Evolutionary conservation across 2,113 vertebrate species (phyloP).

Genomic region (Gadus chalcogrammus): DNA sequence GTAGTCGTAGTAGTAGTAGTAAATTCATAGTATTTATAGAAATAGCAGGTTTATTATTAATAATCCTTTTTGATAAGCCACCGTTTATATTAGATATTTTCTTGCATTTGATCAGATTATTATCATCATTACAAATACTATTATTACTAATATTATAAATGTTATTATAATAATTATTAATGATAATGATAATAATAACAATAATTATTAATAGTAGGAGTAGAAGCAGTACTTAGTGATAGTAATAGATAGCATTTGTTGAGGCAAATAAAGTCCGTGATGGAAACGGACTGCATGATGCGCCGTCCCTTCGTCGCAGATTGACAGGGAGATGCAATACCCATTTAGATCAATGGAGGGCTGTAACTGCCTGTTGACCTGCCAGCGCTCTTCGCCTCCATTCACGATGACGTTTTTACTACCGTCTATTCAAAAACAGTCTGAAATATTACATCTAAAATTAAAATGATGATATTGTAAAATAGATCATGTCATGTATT

Average conservation of each 20-base stretch:
- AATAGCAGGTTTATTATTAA: neutral
- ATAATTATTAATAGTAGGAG: too few species aligned
- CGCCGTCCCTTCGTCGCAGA: neutral
- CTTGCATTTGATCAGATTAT: neutral
- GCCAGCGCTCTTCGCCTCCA: neutral
- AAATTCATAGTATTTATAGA: neutral
- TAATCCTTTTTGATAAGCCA: neutral
- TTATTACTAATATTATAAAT: neutral
- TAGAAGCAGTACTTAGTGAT: too few species aligned
- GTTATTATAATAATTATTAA: neutral
- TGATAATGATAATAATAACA: neutral
- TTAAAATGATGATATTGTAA: too few species aligned
- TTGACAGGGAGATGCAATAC: constrained; percentile 31
- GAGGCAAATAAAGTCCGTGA: neutral
- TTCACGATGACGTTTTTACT: neutral
- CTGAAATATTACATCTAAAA: too few species aligned
- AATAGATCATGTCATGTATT: too few species aligned
- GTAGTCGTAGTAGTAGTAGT: neutral
- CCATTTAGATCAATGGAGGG: constrained; percentile 36
- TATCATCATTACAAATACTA: neutral
- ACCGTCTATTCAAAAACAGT: neutral
- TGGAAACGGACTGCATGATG: neutral
- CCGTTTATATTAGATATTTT: too few species aligned
- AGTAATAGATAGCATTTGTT: neutral
- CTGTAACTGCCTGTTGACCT: constrained; percentile 5